Evolutionary conservation across 2,113 vertebrate genomes (phyloP), one percentile per base, ranked within the genome.

Genomic region (Phocoena phocoena): DNA sequence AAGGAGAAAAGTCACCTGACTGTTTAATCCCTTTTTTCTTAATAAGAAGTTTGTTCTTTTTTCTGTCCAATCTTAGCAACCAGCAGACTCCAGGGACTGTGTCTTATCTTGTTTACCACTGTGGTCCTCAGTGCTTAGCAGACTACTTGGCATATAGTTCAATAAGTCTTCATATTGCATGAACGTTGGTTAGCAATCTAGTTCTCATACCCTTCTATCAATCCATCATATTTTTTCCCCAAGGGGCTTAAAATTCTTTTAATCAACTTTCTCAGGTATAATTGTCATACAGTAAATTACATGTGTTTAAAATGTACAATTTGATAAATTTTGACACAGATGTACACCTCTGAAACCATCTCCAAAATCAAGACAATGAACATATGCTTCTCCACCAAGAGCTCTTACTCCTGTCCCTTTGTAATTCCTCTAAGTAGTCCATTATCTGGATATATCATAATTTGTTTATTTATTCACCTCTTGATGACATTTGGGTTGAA

Each of bases 1-100:
- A 94, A 97, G 85, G 79, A 96, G 23, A 96, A 98, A 97, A 94
- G 84, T 94, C 86, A 95, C 76, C 83, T 97, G 96, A 95, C 50
- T 95, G 53, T 74, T 96, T 96, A 97, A 96, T 96, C 96, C 88
- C 38, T 96, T 97, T 89, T 87, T 94, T 65, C 84, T 94, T 96
- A 94, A 94, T 92, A 95, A 96, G 50, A 92, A 97, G 58, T 92
- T 91, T 95, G 94, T 88, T 94, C 67, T 82, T 93, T 93, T 92
- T 95, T 71, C 76, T 94, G 71, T 92, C 82, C 90, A 96, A 60
- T 86, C 80, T 92, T 90, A 93, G 84, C 94, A 96, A 97, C 93
- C 68, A 90, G 80, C n/a, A 92, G 73, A 68, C 93, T 95, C 81
- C 60, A 97, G 97, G 77, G 92, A 95, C 79, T 90, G 2, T 88